Evolutionary conservation across 2,888 invertebrate species (phyloP).

Genomic region (Drosophila siamana): DNA sequence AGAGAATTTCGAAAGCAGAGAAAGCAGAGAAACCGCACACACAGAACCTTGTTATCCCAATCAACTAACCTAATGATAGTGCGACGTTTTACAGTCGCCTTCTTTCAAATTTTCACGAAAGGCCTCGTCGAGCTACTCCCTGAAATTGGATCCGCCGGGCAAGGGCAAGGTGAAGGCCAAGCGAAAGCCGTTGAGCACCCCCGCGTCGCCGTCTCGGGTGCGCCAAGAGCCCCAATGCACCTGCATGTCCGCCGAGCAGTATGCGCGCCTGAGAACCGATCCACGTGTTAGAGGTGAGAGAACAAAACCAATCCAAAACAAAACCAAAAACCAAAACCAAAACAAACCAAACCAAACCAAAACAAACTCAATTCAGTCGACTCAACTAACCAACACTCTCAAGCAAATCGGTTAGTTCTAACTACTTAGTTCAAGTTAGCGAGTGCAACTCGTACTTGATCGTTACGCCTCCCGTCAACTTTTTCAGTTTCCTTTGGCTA

Average conservation of each 20-base stretch:
- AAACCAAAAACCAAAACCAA: constrained; percentile 35
- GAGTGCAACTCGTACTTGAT: constrained; percentile 17
- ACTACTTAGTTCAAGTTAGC: constrained; percentile 11
- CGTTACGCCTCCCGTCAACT: not conserved
- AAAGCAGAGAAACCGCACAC: constrained; percentile 82
- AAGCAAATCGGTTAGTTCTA: constrained; percentile 41
- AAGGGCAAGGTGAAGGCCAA: constrained; percentile 95
- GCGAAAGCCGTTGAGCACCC: constrained; percentile 96
- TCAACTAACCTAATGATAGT: constrained; percentile 87
- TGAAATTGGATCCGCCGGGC: constrained; percentile 95
- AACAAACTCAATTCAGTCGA: constrained; percentile 23
- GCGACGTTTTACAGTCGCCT: constrained; percentile 94
- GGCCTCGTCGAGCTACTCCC: constrained; percentile 98
- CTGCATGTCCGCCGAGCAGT: constrained; percentile 97
- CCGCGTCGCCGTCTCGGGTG: constrained; percentile 94
- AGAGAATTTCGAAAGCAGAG: constrained; percentile 3
- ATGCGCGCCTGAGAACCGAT: constrained; percentile 90
- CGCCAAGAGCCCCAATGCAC: constrained; percentile 95
- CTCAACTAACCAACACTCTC: constrained; percentile 12
- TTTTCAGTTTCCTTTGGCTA: not conserved
- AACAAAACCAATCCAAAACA: constrained; percentile 36
- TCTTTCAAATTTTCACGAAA: constrained; percentile 99
- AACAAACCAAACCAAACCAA: constrained; percentile 38
- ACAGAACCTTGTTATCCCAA: constrained; percentile 86
- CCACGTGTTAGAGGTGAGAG: constrained; percentile 84